phyloP scores from a whole-genome alignment of 2,888 invertebrate genomes.

The Celastrina argiolus region DNA sequence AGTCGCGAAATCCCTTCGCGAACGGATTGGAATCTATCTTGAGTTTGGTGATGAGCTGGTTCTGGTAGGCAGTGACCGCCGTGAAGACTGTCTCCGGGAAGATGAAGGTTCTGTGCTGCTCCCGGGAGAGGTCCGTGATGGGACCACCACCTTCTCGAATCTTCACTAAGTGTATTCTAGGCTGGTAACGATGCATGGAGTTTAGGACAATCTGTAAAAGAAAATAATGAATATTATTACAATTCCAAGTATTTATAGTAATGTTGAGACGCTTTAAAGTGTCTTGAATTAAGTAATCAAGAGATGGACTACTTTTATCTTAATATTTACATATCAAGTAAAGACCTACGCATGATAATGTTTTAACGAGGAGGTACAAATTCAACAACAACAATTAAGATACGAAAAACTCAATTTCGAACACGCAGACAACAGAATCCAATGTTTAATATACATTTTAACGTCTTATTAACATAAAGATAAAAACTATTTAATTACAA shows the following conservation, averaged over 20 bases:
- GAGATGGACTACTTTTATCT: no score
- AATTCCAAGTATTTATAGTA: neutral
- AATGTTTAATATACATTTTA: neutral
- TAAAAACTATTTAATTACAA: constrained; percentile 22
- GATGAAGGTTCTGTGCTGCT: constrained; percentile 96
- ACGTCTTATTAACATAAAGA: neutral
- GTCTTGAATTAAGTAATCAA: neutral
- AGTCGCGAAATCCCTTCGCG: constrained; percentile 98
- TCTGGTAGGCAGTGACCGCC: constrained; percentile 99
- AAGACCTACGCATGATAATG: neutral
- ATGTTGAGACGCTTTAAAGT: neutral
- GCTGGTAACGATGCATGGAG: constrained; percentile 99
- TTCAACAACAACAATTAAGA: neutral
- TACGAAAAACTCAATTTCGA: neutral
- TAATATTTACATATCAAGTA: neutral
- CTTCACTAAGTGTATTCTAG: constrained; percentile 96
- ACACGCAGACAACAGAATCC: neutral
- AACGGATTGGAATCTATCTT: constrained; percentile 99
- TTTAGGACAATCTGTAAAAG: constrained; percentile 94
- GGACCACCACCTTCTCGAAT: constrained; percentile 79
- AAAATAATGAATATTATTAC: constrained; percentile 18
- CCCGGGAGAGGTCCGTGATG: constrained; percentile 91
- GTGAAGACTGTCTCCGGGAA: constrained; percentile 99
- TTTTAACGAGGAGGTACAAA: neutral
- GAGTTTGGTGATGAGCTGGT: constrained; percentile 98